These are phyloP conservation scores for Montipora cactus DNA, from an alignment of 64 coral and sea anemone species.

Conservation along the genomic window DNA sequence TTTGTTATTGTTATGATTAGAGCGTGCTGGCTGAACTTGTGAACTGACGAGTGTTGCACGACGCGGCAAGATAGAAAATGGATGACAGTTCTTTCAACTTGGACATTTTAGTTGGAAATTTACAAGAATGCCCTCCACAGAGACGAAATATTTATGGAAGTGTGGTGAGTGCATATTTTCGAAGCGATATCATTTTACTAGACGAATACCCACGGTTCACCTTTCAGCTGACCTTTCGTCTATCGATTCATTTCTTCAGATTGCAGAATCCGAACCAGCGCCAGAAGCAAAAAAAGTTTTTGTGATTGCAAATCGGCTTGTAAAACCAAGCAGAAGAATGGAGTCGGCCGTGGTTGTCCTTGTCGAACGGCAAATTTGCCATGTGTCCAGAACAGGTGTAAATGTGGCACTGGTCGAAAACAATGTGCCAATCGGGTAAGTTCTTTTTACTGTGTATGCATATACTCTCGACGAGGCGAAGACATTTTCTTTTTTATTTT, in stretches of 20 bases:
- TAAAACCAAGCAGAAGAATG: neutral
- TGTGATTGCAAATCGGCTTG: neutral
- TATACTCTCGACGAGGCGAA: neutral
- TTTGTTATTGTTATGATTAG: neutral
- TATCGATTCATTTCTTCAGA: neutral
- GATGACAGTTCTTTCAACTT: neutral
- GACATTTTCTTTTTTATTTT: neutral
- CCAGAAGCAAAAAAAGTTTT: neutral
- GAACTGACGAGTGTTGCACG: neutral
- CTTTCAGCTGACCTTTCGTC: neutral
- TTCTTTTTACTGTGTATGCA: neutral
- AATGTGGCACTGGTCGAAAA: neutral
- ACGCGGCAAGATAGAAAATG: neutral
- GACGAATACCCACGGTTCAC: neutral
- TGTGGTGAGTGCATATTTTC: neutral
- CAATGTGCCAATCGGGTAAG: neutral
- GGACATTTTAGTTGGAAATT: neutral
- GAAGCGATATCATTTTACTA: neutral
- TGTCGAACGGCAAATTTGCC: neutral
- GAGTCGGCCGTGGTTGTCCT: neutral
- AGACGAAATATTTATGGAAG: slow-evolving; percentile 15
- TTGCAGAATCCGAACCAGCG: neutral
- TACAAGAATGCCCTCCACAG: neutral
- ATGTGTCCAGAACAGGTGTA: neutral
- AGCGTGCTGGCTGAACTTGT: neutral